phyloP scores from a whole-genome alignment of 2,797 vertebrate genomes.

The Agapornis canus region DNA sequence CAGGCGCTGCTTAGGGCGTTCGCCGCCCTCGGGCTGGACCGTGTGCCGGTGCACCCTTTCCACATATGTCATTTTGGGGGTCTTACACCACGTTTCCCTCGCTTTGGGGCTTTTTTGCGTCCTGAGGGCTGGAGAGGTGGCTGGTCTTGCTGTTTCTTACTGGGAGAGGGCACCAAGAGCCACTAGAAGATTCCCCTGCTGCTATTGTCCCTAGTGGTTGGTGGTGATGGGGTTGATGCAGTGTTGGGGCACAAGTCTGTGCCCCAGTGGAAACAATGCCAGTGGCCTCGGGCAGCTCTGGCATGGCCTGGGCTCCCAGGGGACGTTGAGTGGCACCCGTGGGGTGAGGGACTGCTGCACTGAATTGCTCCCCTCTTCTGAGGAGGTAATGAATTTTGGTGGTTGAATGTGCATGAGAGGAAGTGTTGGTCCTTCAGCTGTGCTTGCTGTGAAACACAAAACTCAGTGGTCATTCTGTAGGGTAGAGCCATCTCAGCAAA shows the following conservation, averaged over 20 bases:
- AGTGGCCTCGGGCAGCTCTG: fast-evolving
- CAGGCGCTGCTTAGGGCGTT: too few species aligned
- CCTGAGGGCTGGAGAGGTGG: not conserved
- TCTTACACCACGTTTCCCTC: not conserved
- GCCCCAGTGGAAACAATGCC: fast-evolving
- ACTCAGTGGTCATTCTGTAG: fast-evolving
- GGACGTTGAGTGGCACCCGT: fast-evolving
- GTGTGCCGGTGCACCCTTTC: too few species aligned
- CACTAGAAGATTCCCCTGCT: too few species aligned
- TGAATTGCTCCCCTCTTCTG: fast-evolving
- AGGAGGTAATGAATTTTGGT: fast-evolving
- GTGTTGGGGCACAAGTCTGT: too few species aligned
- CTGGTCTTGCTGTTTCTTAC: not conserved
- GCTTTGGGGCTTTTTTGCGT: too few species aligned
- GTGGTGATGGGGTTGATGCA: not conserved
- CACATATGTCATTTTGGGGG: fast-evolving
- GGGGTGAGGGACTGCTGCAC: fast-evolving
- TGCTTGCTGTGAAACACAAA: not conserved
- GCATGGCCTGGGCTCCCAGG: not conserved
- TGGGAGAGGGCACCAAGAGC: not conserved
- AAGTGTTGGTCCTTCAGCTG: not conserved
- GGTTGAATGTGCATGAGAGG: fast-evolving
- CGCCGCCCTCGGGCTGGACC: not conserved
- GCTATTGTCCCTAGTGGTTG: not conserved
- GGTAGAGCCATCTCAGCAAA: fast-evolving